phyloP scores from a whole-genome alignment of 2,113 vertebrate species.

The Chloroceryle aenea region DNA sequence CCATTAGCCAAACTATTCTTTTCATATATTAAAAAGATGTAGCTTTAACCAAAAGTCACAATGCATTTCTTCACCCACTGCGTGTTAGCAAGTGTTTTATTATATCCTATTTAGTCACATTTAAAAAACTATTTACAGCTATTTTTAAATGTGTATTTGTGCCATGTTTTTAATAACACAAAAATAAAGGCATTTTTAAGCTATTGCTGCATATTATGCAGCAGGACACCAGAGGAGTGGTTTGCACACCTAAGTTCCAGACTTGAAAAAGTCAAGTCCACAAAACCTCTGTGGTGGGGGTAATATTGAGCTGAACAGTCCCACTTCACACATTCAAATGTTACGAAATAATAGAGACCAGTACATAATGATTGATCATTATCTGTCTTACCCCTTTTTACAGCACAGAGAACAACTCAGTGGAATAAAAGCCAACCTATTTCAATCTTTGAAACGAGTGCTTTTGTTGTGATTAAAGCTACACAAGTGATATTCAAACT shows the following conservation, averaged over 20 bases:
- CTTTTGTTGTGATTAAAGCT: not conserved
- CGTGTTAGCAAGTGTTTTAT: slow-evolving; percentile 51
- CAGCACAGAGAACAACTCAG: not conserved
- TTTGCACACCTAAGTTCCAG: not conserved
- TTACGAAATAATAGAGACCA: not conserved
- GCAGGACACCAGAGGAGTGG: slow-evolving; percentile 17
- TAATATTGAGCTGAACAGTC: not conserved
- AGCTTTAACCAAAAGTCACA: slow-evolving; percentile 55
- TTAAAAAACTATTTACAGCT: slow-evolving; percentile 75
- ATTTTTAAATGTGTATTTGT: slow-evolving; percentile 66
- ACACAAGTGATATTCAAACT: not conserved
- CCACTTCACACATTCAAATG: slow-evolving; percentile 16
- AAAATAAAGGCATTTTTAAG: slow-evolving; percentile 56
- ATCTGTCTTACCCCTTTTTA: not conserved
- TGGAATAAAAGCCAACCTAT: not conserved
- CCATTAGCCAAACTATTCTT: not conserved
- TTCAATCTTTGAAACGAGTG: not conserved
- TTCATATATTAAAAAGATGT: slow-evolving; percentile 39
- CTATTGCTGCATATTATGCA: slow-evolving; percentile 10
- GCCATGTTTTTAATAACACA: slow-evolving; percentile 58
- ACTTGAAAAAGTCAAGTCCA: not conserved
- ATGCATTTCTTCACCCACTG: slow-evolving; percentile 50
- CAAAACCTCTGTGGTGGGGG: not conserved
- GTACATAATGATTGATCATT: not conserved
- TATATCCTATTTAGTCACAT: slow-evolving; percentile 25